Base-by-base conservation (phyloP, 2,888 invertebrate species). In the Norana najaformis region DNA sequence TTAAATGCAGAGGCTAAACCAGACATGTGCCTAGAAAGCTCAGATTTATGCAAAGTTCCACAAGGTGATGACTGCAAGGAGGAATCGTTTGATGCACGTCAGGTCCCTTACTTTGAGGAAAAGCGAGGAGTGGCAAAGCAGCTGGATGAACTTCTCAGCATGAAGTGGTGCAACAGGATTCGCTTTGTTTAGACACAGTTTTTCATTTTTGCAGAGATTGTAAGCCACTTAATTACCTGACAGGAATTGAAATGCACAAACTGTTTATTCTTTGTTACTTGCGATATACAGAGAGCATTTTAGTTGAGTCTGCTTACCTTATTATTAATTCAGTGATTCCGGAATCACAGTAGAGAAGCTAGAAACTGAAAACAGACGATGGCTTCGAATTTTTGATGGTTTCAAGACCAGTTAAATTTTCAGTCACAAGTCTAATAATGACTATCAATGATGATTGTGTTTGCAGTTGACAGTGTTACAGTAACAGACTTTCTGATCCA, bases 111-210 rank as follows among this genome's bases (percentile, higher is more conserved):
- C n/a, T 69, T 69, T 13, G 16, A 69, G n/a, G 69, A 69, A 69
- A 69, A 69, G 69, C 69, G 16, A 69, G 69, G 69, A 69, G 11
- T 69, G 8, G 69, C 69, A 69, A 69, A 69, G n/a, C 69, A n/a
- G 30, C 69, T 69, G 69, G 69, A 69, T 69, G 69, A 69, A 69
- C 69, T 69, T 69, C n/a, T 69, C 69, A n/a, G 69, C 69, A 69
- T n/a, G 30, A 69, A 30, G 11, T n/a, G 69, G 69, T n/a, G n/a
- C n/a, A n/a, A n/a, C n/a, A 69, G 69, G n/a, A 69, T 69, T 69
- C 30, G n/a, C 69, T 69, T 69, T 69, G 1, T 69, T 69, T 69
- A 69, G 69, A 69, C 13, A 30, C 23, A 53, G 53, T 30, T 53
- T 20, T 16, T 69, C n/a, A n/a, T 69, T 69, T 30, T 8, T 1